Evolutionary conservation across 1,140 invertebrate species (phyloP), one percentile per base, ranked within the genome.

Genomic region (Formica selysi): DNA sequence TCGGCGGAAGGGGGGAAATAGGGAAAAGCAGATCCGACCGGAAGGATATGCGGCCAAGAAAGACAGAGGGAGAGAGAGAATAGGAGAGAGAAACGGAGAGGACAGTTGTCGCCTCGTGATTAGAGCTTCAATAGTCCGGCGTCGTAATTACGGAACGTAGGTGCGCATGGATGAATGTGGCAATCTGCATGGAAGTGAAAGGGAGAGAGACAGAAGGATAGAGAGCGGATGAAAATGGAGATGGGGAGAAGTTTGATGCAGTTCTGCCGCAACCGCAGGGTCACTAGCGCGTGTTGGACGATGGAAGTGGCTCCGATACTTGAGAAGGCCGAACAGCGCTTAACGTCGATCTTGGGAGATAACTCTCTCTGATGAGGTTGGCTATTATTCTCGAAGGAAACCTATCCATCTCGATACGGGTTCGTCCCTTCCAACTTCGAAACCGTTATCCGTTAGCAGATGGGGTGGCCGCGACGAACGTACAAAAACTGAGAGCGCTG

Each of bases 91-190:
- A 70, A 62, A 68, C n/a, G 68, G 59, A 36, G 64, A 81, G 62
- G 80, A 86, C 86, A 86, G 71, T 91, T 92, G 91, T 89, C 91
- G 88, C 74, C 84, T 88, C 54, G 83, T 91, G 90, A 91, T 92
- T 92, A 91, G 90, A 79, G 86, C 78, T 90, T 90, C 91, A 92
- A 91, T 91, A 89, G 88, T 68, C 78, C 79, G 80, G 86, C 79
- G 86, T 62, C 38, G 90, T 86, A 92, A 92, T 92, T 92, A 92
- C 87, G 16, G 22, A 54, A 64, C 68, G 78, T 54, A 61, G 71
- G 36, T 67, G 61, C 68, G 32, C 44, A 57, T 65, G 13, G 54
- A 57, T 36, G 65, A 67, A 44, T n/a, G 26, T 59, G 64, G 59
- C 64, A 78, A 68, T 86, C 41, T 84, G 48, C 38, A 11, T n/a